Evolutionary conservation across 2,113 vertebrate species (phyloP), one percentile per base, ranked within the genome.

Genomic region (Sinocyclocheilus rhinocerous): DNA sequence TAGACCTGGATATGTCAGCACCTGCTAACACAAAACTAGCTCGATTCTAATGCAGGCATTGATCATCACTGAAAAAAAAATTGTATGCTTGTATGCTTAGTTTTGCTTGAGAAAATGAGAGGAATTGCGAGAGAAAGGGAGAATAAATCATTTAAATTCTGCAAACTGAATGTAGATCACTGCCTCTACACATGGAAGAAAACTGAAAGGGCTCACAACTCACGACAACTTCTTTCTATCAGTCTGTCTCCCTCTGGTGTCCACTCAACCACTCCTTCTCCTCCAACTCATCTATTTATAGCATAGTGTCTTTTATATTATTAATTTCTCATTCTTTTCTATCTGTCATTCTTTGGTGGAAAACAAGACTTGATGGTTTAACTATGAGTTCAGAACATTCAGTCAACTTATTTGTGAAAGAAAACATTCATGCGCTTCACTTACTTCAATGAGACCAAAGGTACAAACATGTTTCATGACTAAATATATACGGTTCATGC

Each of bases 131-230:
- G 13, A 59, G 3, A 61, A 59, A 89, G 83, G 65, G 88, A 87
- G 88, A 90, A 90, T 92, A 90, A 93, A 95, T 93, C 86, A 93
- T 95, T 95, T 88, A 95, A 88, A 93, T 89, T 95, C 90, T 93
- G 92, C 94, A 93, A 92, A 90, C 80, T 91, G 89, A 93, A 93
- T 80, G 81, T 89, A 93, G 91, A 93, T 94, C 90, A 90, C 73
- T 59, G 80, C 83, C 83, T 90, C 85, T 55, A 89, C 84, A 89
- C 83, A 87, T 59, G 83, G 83, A 63, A 81, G 88, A 88, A 89
- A 77, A 86, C 65, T 69, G 45, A 13, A 81, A 82, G 83, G 67
- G 48, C 85, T 63, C 85, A 84, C 69, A 55, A 82, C 55, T 67
- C 57, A 59, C 4, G n/a, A 83, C 70, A 48, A 24, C 84, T 50